Evolutionary conservation across 37 sponge, comb jelly and placozoan genomes (phyloP).

Genomic region (Corticium candelabrum): DNA sequence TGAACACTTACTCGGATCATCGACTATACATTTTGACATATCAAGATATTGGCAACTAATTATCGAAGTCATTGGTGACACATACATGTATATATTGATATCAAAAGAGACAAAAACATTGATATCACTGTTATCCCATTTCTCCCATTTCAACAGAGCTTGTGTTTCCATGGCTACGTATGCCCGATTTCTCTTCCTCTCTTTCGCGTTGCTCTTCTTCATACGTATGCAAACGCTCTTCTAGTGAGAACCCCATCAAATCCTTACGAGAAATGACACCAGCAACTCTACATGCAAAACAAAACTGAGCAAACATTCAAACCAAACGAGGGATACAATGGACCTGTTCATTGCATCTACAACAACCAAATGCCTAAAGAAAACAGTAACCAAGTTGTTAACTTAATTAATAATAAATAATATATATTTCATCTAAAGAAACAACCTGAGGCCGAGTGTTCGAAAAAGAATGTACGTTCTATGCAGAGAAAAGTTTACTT

Average conservation of each 20-base stretch:
- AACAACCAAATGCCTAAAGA: conserved; percentile 3
- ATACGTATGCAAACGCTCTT: too few relatives aligned
- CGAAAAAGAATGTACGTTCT: conserved; percentile 35
- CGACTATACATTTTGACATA: too few relatives aligned
- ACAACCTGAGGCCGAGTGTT: conserved; percentile 29
- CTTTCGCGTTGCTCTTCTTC: too few relatives aligned
- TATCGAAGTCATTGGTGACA: too few relatives aligned
- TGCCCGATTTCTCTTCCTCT: too few relatives aligned
- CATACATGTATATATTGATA: too few relatives aligned
- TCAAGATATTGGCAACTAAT: too few relatives aligned
- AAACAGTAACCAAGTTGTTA: background rate
- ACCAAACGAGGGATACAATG: background rate
- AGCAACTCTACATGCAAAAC: conserved; percentile 10
- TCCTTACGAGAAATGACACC: conserved; percentile 34
- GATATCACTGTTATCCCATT: too few relatives aligned
- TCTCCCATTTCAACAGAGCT: too few relatives aligned
- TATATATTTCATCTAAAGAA: background rate
- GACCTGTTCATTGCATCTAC: background rate
- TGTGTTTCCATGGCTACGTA: too few relatives aligned
- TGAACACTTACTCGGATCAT: too few relatives aligned
- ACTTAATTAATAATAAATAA: background rate
- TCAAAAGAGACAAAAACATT: too few relatives aligned
- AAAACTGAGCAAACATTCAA: background rate
- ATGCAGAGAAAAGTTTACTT: conserved; percentile 26
- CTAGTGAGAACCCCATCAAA: conserved; percentile 31